phyloP scores from a whole-genome alignment of 2,888 invertebrate species.

The Ommatoiulus sabulosus region DNA sequence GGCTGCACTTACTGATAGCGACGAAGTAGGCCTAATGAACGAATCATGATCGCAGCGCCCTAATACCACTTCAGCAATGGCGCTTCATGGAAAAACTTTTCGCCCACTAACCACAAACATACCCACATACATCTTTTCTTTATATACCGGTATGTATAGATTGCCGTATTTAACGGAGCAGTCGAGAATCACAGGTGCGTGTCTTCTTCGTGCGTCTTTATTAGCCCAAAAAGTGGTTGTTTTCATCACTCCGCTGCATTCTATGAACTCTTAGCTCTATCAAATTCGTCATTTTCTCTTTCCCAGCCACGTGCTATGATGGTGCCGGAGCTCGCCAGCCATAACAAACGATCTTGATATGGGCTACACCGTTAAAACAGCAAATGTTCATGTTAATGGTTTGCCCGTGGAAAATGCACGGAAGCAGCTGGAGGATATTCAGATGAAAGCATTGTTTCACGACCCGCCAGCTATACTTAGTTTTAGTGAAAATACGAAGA shows the following conservation, averaged over 20 bases:
- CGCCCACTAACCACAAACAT: too few species aligned
- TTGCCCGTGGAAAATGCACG: slow-evolving; percentile 3
- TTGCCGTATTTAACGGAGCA: too few species aligned
- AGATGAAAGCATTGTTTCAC: slow-evolving; percentile 28
- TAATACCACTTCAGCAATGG: too few species aligned
- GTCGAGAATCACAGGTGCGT: too few species aligned
- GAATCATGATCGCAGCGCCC: too few species aligned
- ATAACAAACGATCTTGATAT: slow-evolving; percentile 2
- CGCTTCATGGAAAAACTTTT: too few species aligned
- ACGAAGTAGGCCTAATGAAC: too few species aligned
- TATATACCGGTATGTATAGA: too few species aligned
- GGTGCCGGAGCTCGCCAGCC: slow-evolving; percentile 6
- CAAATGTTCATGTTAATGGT: slow-evolving; percentile 34
- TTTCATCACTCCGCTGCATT: not conserved
- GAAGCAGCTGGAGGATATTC: slow-evolving; percentile 27
- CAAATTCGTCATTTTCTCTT: not conserved
- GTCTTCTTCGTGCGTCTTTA: too few species aligned
- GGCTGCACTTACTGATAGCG: too few species aligned
- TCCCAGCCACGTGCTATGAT: not conserved
- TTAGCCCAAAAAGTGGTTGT: not conserved
- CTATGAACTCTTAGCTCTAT: not conserved
- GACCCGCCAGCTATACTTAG: not conserved
- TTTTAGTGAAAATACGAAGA: slow-evolving; percentile 18
- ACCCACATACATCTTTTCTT: too few species aligned
- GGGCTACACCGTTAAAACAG: slow-evolving; percentile 10